phyloP scores from a whole-genome alignment of 2,888 invertebrate genomes.

The Ormyrus nitidulus region DNA sequence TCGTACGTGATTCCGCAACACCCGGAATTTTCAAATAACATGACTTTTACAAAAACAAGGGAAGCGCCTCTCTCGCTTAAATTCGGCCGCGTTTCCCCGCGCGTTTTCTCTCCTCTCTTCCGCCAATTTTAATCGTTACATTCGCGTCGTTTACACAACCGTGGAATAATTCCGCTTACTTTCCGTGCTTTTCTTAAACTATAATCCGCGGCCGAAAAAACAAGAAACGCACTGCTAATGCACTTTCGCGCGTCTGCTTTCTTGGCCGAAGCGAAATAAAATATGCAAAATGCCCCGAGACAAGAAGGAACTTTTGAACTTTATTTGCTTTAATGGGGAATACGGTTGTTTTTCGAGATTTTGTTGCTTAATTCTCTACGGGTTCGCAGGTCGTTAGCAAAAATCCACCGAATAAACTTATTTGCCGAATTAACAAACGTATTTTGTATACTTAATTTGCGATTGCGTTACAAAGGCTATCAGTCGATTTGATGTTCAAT shows the following conservation, averaged over 20 bases:
- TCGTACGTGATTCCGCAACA: too few relatives aligned
- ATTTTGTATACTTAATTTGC: too few relatives aligned
- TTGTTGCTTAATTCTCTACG: too few relatives aligned
- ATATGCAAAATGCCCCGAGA: background rate
- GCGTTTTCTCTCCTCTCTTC: background rate
- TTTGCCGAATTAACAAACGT: too few relatives aligned
- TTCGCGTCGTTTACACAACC: constrained; percentile 16
- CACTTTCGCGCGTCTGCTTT: constrained; percentile 13
- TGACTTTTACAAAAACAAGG: background rate
- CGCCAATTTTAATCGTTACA: background rate
- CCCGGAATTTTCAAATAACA: background rate
- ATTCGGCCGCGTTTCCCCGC: background rate
- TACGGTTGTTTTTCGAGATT: too few relatives aligned
- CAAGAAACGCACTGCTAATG: constrained; percentile 16
- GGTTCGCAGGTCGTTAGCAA: too few relatives aligned
- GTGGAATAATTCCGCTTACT: constrained; percentile 1
- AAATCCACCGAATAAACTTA: too few relatives aligned
- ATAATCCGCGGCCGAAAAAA: background rate
- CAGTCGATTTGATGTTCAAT: too few relatives aligned
- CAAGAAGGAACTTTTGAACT: constrained; percentile 11
- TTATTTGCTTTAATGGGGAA: too few relatives aligned
- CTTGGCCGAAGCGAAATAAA: background rate
- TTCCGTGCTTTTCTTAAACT: constrained; percentile 14
- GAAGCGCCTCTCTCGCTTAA: background rate
- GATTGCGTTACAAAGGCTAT: too few relatives aligned